A percentile compares a stretch with the other conserved stretches of the same genome.
These are phyloP conservation scores for Mamestra configurata DNA, from an alignment of 1,140 invertebrate genomes.

Conservation along the genomic window DNA sequence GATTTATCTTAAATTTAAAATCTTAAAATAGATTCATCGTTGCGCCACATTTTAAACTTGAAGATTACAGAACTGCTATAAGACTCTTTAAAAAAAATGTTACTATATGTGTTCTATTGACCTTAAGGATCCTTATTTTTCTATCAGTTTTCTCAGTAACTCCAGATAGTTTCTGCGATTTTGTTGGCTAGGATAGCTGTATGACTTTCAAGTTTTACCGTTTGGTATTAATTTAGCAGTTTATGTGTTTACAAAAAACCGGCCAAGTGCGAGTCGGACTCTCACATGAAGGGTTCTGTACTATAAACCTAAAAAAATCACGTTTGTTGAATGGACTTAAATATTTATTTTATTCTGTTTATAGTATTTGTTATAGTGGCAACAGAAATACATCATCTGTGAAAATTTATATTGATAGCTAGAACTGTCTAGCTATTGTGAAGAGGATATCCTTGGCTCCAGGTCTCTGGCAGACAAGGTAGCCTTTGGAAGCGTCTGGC, in stretches of 20 bases:
- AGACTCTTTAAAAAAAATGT: constrained; percentile 53
- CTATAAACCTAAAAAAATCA: too few relatives aligned
- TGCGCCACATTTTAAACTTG: constrained; percentile 60
- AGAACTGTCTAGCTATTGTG: too few relatives aligned
- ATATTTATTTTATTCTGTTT: too few relatives aligned
- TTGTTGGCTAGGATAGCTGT: constrained; percentile 23
- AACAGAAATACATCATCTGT: too few relatives aligned
- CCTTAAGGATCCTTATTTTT: constrained; percentile 47
- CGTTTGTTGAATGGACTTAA: too few relatives aligned
- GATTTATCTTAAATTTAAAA: constrained; percentile 64
- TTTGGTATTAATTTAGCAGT: constrained; percentile 52
- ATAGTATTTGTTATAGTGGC: too few relatives aligned
- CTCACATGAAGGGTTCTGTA: too few relatives aligned
- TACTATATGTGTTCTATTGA: constrained; percentile 50
- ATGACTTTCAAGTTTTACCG: constrained; percentile 53
- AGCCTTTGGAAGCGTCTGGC: too few relatives aligned
- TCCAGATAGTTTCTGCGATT: constrained; percentile 42
- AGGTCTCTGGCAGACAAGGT: too few relatives aligned
- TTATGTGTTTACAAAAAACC: constrained; percentile 55
- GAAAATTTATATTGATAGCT: too few relatives aligned
- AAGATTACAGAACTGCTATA: constrained; percentile 59
- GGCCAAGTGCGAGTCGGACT: too few relatives aligned
- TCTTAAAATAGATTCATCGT: constrained; percentile 60
- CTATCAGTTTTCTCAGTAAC: background rate
- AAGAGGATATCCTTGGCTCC: too few relatives aligned